Conservation (phyloP, 2,888 invertebrate genomes). For the Harpalus rufipes region DNA sequence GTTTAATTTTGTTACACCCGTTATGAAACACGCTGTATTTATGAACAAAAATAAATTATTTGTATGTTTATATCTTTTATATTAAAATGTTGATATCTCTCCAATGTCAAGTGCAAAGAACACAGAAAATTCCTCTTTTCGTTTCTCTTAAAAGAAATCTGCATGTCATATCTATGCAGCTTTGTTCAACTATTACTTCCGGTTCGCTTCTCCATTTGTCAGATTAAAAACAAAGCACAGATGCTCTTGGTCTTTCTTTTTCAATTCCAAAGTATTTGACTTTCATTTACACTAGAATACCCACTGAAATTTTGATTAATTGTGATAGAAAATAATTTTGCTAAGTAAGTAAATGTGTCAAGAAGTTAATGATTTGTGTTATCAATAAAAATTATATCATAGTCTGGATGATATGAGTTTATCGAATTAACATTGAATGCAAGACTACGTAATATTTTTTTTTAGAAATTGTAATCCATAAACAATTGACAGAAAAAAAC, state of each 20-base stretch:
- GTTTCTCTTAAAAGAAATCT: slow-evolving; percentile 3
- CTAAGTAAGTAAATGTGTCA: background rate
- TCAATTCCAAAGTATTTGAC: slow-evolving; percentile 19
- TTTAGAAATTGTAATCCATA: too few relatives aligned
- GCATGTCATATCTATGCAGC: slow-evolving; percentile 14
- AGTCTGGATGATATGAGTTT: background rate
- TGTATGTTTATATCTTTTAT: background rate
- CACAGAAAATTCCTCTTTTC: background rate
- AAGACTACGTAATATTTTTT: background rate
- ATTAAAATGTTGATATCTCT: background rate
- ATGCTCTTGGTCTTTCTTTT: background rate
- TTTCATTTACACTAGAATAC: background rate
- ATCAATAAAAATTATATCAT: background rate
- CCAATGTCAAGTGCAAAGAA: slow-evolving; percentile 2
- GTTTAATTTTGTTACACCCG: too few relatives aligned
- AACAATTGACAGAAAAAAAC: too few relatives aligned
- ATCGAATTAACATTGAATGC: background rate
- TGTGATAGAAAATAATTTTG: background rate
- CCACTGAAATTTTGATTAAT: background rate
- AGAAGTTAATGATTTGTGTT: background rate
- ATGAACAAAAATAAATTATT: background rate
- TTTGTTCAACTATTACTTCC: slow-evolving; percentile 42
- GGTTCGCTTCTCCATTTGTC: slow-evolving; percentile 26
- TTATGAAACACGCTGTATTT: background rate
- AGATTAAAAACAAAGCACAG: slow-evolving; percentile 40